A percentile compares a stretch with the other conserved stretches of the same genome.
phyloP scores from a whole-genome alignment of 1,140 invertebrate species.

The Drosophila tani region DNA sequence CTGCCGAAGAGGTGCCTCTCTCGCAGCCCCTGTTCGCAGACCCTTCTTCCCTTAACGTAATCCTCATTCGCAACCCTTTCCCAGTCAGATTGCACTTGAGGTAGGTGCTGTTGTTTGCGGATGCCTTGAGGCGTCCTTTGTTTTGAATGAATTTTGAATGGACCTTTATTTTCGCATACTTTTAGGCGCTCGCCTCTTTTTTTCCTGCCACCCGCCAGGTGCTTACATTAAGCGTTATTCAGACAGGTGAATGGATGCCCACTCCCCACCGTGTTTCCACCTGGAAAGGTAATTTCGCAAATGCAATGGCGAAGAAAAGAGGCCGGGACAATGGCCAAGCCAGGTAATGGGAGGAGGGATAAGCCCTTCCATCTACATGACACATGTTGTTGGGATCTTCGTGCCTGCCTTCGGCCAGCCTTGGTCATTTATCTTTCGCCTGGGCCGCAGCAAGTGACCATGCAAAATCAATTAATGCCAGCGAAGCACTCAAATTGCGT shows the following conservation, averaged over 20 bases:
- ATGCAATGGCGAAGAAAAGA: slow-evolving; percentile 38
- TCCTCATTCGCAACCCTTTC: slow-evolving; percentile 8
- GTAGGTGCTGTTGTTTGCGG: slow-evolving; percentile 45
- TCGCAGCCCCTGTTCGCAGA: too few relatives aligned
- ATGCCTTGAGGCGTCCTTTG: slow-evolving; percentile 50
- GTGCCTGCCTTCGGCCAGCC: background rate
- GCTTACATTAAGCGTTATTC: slow-evolving; percentile 61
- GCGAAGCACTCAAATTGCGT: slow-evolving; percentile 46
- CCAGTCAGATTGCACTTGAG: slow-evolving; percentile 58
- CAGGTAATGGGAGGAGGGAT: background rate
- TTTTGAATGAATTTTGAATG: slow-evolving; percentile 62
- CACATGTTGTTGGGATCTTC: slow-evolving; percentile 21
- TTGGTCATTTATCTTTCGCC: slow-evolving; percentile 51
- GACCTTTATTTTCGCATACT: slow-evolving; percentile 46
- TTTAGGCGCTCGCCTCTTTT: slow-evolving; percentile 41
- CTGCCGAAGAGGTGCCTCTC: slow-evolving; percentile 48
- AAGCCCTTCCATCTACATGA: slow-evolving; percentile 13
- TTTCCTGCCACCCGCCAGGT: slow-evolving; percentile 10
- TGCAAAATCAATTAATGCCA: slow-evolving; percentile 70
- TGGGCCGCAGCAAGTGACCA: slow-evolving; percentile 59
- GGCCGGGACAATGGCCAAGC: slow-evolving; percentile 1
- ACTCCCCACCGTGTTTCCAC: slow-evolving; percentile 10
- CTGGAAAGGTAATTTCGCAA: slow-evolving; percentile 66
- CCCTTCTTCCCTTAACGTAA: background rate
- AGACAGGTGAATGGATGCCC: slow-evolving; percentile 34